Conservation (phyloP, 2,888 invertebrate genomes). For the Leucania comma region DNA sequence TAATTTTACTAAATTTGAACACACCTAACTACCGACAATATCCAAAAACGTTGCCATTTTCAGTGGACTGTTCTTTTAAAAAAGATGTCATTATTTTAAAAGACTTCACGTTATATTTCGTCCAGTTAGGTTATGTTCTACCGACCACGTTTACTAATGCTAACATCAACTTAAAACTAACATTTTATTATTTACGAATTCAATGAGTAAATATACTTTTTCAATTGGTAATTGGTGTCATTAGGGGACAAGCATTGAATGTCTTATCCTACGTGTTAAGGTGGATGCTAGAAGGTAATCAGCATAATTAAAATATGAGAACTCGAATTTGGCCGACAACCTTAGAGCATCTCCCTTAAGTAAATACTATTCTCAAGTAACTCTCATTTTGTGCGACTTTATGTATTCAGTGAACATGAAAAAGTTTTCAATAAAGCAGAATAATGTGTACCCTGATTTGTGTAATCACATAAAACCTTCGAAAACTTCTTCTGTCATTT, state of each 20-base stretch:
- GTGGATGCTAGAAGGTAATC: slow-evolving; percentile 12
- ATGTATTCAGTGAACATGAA: slow-evolving; percentile 51
- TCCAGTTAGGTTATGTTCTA: slow-evolving; percentile 76
- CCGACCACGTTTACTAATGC: slow-evolving; percentile 87
- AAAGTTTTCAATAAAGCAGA: slow-evolving; percentile 65
- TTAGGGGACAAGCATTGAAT: slow-evolving; percentile 75
- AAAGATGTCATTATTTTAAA: slow-evolving; percentile 51
- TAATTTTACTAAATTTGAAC: slow-evolving; percentile 78
- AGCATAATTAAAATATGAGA: slow-evolving; percentile 9
- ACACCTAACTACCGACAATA: slow-evolving; percentile 80
- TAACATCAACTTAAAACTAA: slow-evolving; percentile 84
- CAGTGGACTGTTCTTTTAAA: slow-evolving; percentile 45
- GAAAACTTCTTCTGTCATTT: slow-evolving; percentile 72
- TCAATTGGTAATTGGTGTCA: slow-evolving; percentile 82
- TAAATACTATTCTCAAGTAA: slow-evolving; percentile 59
- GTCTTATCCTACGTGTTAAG: slow-evolving; percentile 68
- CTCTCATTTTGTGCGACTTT: slow-evolving; percentile 70
- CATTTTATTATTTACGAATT: slow-evolving; percentile 69
- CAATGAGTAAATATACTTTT: slow-evolving; percentile 71
- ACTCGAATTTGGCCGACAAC: background rate
- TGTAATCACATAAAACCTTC: slow-evolving; percentile 79
- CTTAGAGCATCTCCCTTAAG: slow-evolving; percentile 30
- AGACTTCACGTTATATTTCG: slow-evolving; percentile 57
- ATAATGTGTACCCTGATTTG: slow-evolving; percentile 80
- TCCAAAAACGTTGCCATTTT: slow-evolving; percentile 69